Conservation (phyloP, 2,888 invertebrate species). For the Entomobrya proxima region DNA sequence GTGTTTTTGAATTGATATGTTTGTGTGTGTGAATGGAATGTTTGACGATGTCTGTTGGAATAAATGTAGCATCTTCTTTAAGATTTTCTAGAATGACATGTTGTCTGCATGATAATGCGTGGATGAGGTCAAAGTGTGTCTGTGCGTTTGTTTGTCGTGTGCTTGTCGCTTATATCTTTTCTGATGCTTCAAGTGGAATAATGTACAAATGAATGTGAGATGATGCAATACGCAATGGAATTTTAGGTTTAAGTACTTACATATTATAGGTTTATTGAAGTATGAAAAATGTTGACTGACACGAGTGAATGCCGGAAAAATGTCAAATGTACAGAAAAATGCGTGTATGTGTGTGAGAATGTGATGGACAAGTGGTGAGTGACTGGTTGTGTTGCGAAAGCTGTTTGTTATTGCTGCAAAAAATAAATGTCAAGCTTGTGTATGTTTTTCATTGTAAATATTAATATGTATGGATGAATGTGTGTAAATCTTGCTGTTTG, state of each 20-base stretch:
- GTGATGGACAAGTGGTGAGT: background rate
- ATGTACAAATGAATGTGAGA: no score
- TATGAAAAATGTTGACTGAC: no score
- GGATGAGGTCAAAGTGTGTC: no score
- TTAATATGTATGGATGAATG: background rate
- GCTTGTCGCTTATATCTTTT: no score
- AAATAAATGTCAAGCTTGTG: background rate
- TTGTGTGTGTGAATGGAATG: background rate
- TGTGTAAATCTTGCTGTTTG: background rate
- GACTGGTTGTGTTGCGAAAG: no score
- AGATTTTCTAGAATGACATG: background rate
- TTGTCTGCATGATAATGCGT: background rate
- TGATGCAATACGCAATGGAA: no score
- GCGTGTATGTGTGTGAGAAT: background rate
- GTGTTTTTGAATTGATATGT: background rate
- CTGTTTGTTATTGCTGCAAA: no score
- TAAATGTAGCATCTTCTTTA: background rate
- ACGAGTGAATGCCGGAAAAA: background rate
- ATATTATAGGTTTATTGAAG: no score
- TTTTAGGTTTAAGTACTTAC: no score
- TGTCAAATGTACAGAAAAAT: background rate
- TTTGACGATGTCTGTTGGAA: background rate
- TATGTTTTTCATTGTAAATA: background rate
- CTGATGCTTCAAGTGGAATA: no score
- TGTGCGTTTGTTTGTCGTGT: no score